Evolutionary conservation across 1,140 invertebrate genomes (phyloP).

Genomic region (Heliconius congener): DNA sequence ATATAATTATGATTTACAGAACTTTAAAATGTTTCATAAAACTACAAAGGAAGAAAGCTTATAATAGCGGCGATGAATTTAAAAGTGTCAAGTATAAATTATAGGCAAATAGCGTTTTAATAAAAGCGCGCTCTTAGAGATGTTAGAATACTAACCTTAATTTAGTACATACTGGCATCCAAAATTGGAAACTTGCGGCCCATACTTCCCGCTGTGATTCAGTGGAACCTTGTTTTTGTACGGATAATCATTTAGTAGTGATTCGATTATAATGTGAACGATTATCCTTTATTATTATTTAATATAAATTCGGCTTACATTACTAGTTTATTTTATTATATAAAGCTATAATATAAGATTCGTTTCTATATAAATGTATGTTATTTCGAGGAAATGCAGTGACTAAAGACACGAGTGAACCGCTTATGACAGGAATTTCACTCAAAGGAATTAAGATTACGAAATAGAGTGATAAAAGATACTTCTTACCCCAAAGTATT

Average conservation of each 20-base stretch:
- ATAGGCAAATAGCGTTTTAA: conserved; percentile 40
- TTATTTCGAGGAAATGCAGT: not conserved
- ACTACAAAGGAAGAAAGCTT: conserved; percentile 8
- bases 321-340: not conserved
- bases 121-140: conserved; percentile 39
- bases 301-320: not conserved
- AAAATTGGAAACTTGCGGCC: conserved; percentile 38
- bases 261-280: too few relatives aligned
- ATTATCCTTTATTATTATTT: not conserved
- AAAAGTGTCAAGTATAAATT: conserved; percentile 41
- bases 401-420: not conserved
- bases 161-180: conserved; percentile 37
- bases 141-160: conserved; percentile 40
- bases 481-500: not conserved
- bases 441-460: not conserved
- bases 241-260: too few relatives aligned
- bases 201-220: conserved; percentile 39
- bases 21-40: conserved; percentile 15
- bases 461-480: not conserved
- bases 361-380: too few relatives aligned
- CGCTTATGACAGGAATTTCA: not conserved
- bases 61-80: conserved; percentile 38
- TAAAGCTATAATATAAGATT: not conserved
- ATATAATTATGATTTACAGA: conserved; percentile 8
- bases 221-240: conserved; percentile 27